phyloP scores from a whole-genome alignment of 2,888 invertebrate genomes.

The Cantharis flavilabris region DNA sequence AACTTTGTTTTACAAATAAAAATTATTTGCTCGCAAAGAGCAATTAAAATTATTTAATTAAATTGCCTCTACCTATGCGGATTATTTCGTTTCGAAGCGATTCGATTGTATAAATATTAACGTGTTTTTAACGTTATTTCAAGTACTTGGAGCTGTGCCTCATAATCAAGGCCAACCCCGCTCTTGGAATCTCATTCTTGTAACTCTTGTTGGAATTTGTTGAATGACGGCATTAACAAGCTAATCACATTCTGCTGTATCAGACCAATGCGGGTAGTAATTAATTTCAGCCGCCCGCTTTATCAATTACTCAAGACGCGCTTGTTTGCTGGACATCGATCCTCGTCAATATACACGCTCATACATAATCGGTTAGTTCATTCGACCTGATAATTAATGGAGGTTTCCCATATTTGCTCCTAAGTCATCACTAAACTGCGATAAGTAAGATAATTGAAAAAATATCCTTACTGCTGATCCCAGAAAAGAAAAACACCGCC shows the following conservation, averaged over 20 bases:
- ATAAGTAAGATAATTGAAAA: neutral
- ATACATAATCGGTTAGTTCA: neutral
- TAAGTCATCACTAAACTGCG: neutral
- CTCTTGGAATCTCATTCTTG: neutral
- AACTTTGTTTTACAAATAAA: neutral
- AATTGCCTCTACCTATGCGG: neutral
- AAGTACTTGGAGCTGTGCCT: too few relatives aligned
- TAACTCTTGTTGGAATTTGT: neutral
- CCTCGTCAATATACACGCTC: neutral
- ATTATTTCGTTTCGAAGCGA: neutral
- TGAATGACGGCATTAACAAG: neutral
- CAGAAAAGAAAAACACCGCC: too few relatives aligned
- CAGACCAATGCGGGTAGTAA: neutral
- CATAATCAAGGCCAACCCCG: too few relatives aligned
- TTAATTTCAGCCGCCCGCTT: neutral
- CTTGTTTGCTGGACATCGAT: neutral
- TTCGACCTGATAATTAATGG: neutral
- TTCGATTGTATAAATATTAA: neutral
- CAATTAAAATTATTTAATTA: neutral
- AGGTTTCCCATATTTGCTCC: neutral
- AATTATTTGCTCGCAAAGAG: neutral
- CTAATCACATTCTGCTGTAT: neutral
- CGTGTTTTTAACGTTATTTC: neutral
- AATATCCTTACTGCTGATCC: neutral
- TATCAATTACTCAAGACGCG: neutral